Percentiles rank a stretch among this genome's conserved stretches.
Evolutionary conservation across 2,888 invertebrate species (phyloP).

Genomic region (Amiota mariae): DNA sequence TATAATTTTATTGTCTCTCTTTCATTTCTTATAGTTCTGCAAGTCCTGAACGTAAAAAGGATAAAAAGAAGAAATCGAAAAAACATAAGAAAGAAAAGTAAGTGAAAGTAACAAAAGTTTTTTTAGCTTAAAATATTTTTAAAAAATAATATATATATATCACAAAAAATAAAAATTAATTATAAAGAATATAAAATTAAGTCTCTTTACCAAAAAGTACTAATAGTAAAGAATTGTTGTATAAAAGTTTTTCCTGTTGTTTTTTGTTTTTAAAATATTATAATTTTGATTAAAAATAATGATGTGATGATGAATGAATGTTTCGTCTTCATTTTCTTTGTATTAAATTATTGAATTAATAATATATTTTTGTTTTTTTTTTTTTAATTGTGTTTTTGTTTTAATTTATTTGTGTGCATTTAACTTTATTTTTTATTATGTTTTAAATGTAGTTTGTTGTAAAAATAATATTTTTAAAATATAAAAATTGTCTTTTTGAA

Average conservation of each 20-base stretch:
- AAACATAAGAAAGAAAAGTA: constrained; percentile 84
- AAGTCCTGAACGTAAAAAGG: constrained; percentile 81
- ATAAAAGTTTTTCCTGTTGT: too few species aligned
- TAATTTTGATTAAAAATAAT: too few species aligned
- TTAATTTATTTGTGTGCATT: constrained; percentile 30
- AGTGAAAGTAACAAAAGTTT: constrained; percentile 56
- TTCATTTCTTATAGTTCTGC: constrained; percentile 76
- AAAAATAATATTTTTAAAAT: constrained; percentile 4
- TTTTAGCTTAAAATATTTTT: too few species aligned
- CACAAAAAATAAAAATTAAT: too few species aligned
- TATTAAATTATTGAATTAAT: constrained; percentile 33
- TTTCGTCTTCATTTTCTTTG: too few species aligned
- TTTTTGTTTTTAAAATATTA: neutral
- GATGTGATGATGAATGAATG: too few species aligned
- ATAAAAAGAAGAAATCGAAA: constrained; percentile 87
- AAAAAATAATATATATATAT: too few species aligned
- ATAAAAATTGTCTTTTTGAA: too few species aligned
- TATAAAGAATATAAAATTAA: too few species aligned
- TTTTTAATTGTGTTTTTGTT: constrained; percentile 8
- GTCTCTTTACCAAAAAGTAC: too few species aligned
- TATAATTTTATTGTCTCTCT: neutral
- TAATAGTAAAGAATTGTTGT: too few species aligned
- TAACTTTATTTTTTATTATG: constrained; percentile 23
- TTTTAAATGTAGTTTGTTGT: constrained; percentile 34
- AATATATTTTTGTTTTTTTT: constrained; percentile 30